phyloP scores from a whole-genome alignment of 2,888 invertebrate species.

The Poecilobothrus nobilitatus region DNA sequence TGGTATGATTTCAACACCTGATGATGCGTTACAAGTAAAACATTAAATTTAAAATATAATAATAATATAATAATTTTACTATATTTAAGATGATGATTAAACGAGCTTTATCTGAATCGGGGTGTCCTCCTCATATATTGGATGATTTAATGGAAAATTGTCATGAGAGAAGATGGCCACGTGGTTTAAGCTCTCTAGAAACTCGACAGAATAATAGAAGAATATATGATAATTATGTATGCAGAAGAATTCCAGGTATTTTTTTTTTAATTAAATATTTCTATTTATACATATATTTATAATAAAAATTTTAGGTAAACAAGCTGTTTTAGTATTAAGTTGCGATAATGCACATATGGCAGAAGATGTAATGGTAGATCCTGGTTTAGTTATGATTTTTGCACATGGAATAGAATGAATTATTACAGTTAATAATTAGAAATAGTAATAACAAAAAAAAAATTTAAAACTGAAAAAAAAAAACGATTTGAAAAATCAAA shows the following conservation, averaged over 20 bases:
- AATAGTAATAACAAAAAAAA: no score
- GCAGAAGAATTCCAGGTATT: conserved; percentile 80
- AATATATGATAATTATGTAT: conserved; percentile 86
- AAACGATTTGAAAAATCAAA: background rate
- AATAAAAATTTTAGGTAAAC: conserved; percentile 67
- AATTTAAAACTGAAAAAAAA: background rate
- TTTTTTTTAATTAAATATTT: background rate
- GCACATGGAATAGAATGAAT: conserved; percentile 86
- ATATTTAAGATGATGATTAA: conserved; percentile 78
- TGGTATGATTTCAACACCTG: conserved; percentile 97
- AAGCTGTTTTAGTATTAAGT: conserved; percentile 87
- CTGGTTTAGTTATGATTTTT: conserved; percentile 96
- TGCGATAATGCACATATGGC: conserved; percentile 94
- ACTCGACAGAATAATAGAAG: conserved; percentile 89
- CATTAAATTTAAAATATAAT: background rate
- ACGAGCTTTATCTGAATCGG: conserved; percentile 83
- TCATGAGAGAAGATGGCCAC: conserved; percentile 92
- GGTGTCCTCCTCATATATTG: conserved; percentile 87
- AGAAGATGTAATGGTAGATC: conserved; percentile 92
- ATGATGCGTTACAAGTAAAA: conserved; percentile 77
- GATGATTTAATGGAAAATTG: conserved; percentile 96
- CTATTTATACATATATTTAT: background rate
- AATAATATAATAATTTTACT: background rate
- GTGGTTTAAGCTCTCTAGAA: conserved; percentile 83
- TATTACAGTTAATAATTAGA: background rate